Evolutionary conservation across 1,140 invertebrate species (phyloP), one percentile per base, ranked within the genome.

Genomic region (Trichonephila inaurata): DNA sequence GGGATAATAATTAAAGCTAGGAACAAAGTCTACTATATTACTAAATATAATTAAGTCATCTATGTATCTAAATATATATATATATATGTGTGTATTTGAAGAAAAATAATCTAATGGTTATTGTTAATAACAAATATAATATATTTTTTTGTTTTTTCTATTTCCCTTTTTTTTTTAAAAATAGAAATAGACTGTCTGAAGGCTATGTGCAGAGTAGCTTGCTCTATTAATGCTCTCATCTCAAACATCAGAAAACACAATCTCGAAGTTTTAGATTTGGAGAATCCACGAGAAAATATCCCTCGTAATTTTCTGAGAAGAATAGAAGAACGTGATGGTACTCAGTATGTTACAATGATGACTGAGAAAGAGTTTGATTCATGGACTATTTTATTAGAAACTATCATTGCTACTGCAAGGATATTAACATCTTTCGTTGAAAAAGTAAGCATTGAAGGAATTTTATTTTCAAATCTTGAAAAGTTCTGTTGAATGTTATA

Each of bases 241-340:
- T 60, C n/a, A 14, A 51, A 89, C n/a, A 33, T 89, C 16, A n/a
- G 44, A 60, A 89, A 77, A 89, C 19, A 72, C 16, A 89, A 89
- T 77, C n/a, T 72, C 18, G 28, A 51, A 14, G 40, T 28, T 60
- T n/a, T 72, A 89, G 40, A 89, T 72, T 24, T 87, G 6, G 21
- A 61, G 19, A 60, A 89, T 4, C 40, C 62, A 16, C 14, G 44
- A 28, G 64, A 89, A 33, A 18, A 21, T 62, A 24, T 24, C 19
- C 60, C 33, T 21, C 24, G 61, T 2, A 16, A 60, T 4, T 88
- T 62, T 24, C 33, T 72, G 14, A 72, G 66, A 51, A 51, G 64
- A 72, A 77, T 24, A 28, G 66, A 16, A 28, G 28, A 60, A 14
- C 62, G 44, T 5, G 44, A 77, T 89, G 88, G 88, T 16, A 61